A percentile compares a stretch with the other conserved stretches of the same genome.
These are phyloP conservation scores for Chrysomallon squamiferum DNA, from an alignment of 1,140 invertebrate species.

Conservation along the genomic window DNA sequence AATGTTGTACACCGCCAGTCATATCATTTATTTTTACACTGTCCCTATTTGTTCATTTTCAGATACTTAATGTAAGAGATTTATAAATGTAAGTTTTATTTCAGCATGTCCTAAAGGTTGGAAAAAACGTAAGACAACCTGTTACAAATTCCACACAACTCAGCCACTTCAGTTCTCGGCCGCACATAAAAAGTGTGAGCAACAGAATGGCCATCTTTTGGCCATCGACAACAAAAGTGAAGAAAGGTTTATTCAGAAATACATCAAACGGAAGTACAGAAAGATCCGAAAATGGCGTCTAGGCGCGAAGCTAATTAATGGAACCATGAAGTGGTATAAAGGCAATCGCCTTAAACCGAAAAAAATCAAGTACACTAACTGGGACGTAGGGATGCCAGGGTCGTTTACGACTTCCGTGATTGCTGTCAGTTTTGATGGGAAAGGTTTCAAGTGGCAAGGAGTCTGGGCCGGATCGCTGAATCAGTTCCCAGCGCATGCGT, in stretches of 20 bases:
- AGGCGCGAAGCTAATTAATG: constrained; percentile 38
- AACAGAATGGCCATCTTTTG: constrained; percentile 34
- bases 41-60: no score
- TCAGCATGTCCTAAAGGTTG: constrained; percentile 46
- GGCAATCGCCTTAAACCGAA: constrained; percentile 12
- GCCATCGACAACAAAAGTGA: constrained; percentile 43
- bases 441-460: constrained; percentile 36
- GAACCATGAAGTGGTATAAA: constrained; percentile 39
- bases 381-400: constrained; percentile 30
- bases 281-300: constrained; percentile 43
- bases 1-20: no score
- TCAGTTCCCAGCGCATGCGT: constrained; percentile 35
- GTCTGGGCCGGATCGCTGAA: constrained; percentile 39
- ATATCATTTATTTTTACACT: no score
- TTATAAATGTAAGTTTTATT: no score
- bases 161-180: constrained; percentile 39
- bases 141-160: constrained; percentile 43
- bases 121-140: constrained; percentile 35
- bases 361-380: constrained; percentile 35
- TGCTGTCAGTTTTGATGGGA: constrained; percentile 16
- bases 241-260: constrained; percentile 39
- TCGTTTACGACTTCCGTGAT: constrained; percentile 33
- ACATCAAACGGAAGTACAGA: constrained; percentile 29
- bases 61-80: no score
- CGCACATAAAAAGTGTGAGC: constrained; percentile 34